Conservation (phyloP, 2,113 vertebrate genomes). For the Rhineura floridana region DNA sequence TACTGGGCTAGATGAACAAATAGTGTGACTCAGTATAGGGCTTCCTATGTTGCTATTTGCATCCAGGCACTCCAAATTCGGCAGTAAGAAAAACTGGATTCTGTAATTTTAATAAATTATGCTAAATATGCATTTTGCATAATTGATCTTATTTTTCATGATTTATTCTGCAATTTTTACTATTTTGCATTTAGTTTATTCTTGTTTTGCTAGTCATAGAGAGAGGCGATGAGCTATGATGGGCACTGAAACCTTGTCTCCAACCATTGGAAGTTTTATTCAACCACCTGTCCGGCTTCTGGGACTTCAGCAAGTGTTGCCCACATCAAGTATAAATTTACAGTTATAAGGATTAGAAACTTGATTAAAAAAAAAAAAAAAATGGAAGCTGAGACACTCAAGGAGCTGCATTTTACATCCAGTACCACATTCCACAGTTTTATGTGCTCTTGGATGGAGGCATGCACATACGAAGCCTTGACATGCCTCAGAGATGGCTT, state of each 20-base stretch:
- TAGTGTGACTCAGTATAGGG: background rate
- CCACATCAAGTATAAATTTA: background rate
- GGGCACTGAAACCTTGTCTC: no score
- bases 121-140: background rate
- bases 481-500: no score
- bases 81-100: background rate
- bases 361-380: no score
- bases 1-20: background rate
- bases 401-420: no score
- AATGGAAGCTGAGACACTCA: no score
- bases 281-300: no score
- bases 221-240: background rate
- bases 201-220: background rate
- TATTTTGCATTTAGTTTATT: background rate
- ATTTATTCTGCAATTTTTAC: background rate
- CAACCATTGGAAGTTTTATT: no score
- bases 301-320: background rate
- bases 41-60: background rate
- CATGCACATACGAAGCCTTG: no score
- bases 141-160: background rate
- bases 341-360: no score
- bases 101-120: background rate
- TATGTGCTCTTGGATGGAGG: no score
- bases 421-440: no score
- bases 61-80: background rate